Conservation (phyloP, 1,140 invertebrate genomes). For the Heliconius nattereri region DNA sequence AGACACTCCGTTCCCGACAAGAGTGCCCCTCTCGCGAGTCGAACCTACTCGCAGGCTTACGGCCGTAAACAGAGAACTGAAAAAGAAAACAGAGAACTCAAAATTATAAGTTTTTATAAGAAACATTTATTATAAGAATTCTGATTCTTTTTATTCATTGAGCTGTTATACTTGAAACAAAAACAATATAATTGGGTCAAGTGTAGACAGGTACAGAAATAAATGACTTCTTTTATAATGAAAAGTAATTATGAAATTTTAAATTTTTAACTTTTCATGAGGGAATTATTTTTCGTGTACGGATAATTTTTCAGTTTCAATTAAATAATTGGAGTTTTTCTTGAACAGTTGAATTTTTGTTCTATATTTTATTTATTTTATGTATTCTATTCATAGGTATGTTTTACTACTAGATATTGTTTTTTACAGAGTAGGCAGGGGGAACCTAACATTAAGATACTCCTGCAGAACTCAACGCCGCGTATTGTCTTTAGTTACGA, state of each 20-base stretch:
- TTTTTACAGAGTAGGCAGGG: too few relatives aligned
- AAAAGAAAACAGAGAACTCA: too few relatives aligned
- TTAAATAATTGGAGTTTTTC: background rate
- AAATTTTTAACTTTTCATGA: background rate
- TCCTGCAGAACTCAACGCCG: too few relatives aligned
- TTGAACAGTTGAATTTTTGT: background rate
- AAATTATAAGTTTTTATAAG: background rate
- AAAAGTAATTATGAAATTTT: background rate
- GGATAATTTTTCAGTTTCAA: background rate
- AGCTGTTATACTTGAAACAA: background rate
- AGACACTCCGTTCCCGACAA: too few relatives aligned
- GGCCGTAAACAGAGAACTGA: too few relatives aligned
- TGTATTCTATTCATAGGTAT: too few relatives aligned
- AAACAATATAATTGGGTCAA: conserved; percentile 1
- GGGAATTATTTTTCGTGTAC: conserved; percentile 1
- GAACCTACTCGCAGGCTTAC: too few relatives aligned
- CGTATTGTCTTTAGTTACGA: too few relatives aligned
- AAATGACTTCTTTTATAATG: conserved; percentile 1
- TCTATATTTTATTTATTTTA: too few relatives aligned
- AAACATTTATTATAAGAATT: background rate
- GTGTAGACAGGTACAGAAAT: conserved; percentile 7
- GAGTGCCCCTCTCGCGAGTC: too few relatives aligned
- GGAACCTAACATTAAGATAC: too few relatives aligned
- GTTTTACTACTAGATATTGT: too few relatives aligned
- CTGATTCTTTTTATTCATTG: background rate